These are phyloP conservation scores for Anticlea derivata DNA, from an alignment of 2,888 invertebrate genomes.

Conservation along the genomic window DNA sequence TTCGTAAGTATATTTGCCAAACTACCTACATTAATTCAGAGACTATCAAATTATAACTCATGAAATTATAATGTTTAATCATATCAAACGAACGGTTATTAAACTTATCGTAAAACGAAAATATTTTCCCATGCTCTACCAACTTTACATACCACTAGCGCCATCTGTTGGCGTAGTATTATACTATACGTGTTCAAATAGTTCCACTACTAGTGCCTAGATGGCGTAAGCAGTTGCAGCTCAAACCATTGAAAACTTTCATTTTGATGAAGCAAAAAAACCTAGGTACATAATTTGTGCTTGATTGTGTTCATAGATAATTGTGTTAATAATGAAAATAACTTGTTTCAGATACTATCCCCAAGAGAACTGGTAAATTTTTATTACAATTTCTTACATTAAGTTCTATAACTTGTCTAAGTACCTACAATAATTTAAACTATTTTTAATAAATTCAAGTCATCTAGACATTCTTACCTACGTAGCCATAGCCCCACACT, in stretches of 20 bases:
- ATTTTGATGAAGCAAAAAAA: too few relatives aligned
- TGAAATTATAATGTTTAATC: too few relatives aligned
- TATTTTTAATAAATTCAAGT: too few relatives aligned
- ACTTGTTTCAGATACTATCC: conserved; percentile 82
- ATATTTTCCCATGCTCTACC: not conserved
- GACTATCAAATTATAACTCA: too few relatives aligned
- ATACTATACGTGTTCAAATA: conserved; percentile 25
- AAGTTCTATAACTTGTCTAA: not conserved
- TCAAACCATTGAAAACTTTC: too few relatives aligned
- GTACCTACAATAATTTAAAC: too few relatives aligned
- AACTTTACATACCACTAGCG: conserved; percentile 26
- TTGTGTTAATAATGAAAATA: conserved; percentile 57
- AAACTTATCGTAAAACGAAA: too few relatives aligned
- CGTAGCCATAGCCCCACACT: too few relatives aligned
- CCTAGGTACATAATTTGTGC: not conserved
- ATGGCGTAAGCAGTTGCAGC: conserved; percentile 52
- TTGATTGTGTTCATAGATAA: conserved; percentile 29
- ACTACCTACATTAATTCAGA: too few relatives aligned
- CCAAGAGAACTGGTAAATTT: conserved; percentile 78
- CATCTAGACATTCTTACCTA: too few relatives aligned
- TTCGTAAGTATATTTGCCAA: too few relatives aligned
- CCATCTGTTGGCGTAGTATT: conserved; percentile 40
- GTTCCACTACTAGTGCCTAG: conserved; percentile 46
- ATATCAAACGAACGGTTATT: too few relatives aligned
- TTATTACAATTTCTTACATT: conserved; percentile 10